These are phyloP conservation scores for Cacajao melanocephalus DNA, from an alignment of 2,797 vertebrate species.

Conservation along the genomic window DNA sequence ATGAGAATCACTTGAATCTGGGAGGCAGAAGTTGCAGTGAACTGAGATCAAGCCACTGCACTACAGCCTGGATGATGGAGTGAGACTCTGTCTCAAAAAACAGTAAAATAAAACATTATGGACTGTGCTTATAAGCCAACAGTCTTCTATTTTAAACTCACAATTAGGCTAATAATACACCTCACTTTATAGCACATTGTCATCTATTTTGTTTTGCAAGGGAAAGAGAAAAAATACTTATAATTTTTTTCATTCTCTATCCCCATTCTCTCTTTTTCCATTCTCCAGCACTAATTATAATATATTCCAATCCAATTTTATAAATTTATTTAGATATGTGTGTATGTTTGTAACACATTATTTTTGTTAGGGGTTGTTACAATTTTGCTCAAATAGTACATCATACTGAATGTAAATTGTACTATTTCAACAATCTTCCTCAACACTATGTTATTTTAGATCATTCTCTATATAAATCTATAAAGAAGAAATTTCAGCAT, in stretches of 20 bases:
- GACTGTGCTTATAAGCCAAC: background rate
- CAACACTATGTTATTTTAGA: background rate
- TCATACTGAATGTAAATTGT: background rate
- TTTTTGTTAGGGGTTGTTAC: background rate
- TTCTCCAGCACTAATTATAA: background rate
- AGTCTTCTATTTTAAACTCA: background rate
- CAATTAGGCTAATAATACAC: background rate
- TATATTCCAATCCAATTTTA: background rate
- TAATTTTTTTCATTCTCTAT: background rate
- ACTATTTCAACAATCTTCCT: background rate
- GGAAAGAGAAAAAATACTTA: background rate
- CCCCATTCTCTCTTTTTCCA: background rate
- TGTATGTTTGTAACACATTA: background rate
- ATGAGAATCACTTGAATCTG: background rate
- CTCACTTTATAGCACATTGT: background rate
- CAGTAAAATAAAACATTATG: background rate
- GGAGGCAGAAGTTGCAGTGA: background rate
- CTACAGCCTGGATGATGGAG: background rate
- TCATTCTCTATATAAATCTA: background rate
- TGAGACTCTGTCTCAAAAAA: background rate
- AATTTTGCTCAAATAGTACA: background rate
- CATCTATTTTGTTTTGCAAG: background rate
- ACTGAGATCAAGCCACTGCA: fast-evolving
- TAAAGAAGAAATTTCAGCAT: background rate
- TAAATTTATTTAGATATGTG: background rate